Evolutionary conservation across 2,113 vertebrate species (phyloP), one percentile per base, ranked within the genome.

Genomic region (Tachycineta bicolor): DNA sequence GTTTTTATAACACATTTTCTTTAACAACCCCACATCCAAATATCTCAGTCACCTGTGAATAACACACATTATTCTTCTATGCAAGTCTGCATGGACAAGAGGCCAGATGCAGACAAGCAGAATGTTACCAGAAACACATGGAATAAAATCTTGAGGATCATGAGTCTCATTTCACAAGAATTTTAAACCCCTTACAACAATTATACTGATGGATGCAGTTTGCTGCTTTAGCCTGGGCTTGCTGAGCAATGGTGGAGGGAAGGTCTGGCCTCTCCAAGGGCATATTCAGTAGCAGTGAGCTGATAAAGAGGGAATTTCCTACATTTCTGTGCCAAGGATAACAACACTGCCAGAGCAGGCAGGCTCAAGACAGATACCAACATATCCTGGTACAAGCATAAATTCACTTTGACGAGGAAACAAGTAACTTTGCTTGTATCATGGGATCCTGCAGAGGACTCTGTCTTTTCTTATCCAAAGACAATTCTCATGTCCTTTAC

Each of bases 221-320:
- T 49, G 52, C 49, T 89, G 31, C 56, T 82, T 64, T 44, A 44
- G 78, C 21, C 34, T 64, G 69, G 39, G 6, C 34, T 71, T 53
- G 77, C 53, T 69, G 49, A 68, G 24, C 52, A 50, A 2, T 2
- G 33, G 11, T 3, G 16, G 8, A 85, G 19, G 70, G 81, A 68
- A 29, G 13, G 9, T 41, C 53, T 53, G 91, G 67, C 20, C 58
- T 82, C 70, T 85, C 74, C 62, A 28, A 71, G 44, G 33, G 17
- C 53, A 55, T 10, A n/a, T n/a, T 52, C 62, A 14, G 74, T 25
- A 85, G 46, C 56, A 71, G 22, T 7, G 37, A 43, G 31, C 34
- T 71, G 87, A 89, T 71, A 87, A 70, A 78, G 43, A 67, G 23
- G 63, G 69, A 87, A 82, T 87, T 94, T 93, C 29, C 77, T 71